Conservation (phyloP, 2,797 vertebrate species). For the Ciconia nigra region DNA sequence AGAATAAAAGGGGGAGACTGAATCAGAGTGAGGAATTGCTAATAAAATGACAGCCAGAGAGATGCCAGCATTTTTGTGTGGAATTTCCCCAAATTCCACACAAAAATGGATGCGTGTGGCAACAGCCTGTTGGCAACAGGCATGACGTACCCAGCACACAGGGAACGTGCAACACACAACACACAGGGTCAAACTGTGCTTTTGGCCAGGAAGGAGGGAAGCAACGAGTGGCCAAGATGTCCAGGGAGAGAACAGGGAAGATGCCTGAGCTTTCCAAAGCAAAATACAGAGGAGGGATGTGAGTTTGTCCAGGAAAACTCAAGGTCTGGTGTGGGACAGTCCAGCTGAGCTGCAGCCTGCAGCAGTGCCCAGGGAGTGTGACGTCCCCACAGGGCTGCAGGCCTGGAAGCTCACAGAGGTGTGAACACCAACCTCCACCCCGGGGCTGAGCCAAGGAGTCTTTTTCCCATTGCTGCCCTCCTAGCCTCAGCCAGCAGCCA, state of each 20-base stretch:
- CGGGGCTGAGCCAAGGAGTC: rapidly evolving
- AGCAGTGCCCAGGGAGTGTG: rapidly evolving
- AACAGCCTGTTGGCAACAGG: rapidly evolving
- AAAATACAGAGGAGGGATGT: not conserved
- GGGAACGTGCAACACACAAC: rapidly evolving
- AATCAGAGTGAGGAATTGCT: not conserved
- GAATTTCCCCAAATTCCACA: not conserved
- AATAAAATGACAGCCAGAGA: not conserved
- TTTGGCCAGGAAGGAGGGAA: not conserved
- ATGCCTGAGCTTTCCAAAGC: not conserved
- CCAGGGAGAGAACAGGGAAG: not conserved
- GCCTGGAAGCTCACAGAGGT: too few species aligned
- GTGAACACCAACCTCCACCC: not conserved
- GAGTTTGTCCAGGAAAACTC: not conserved
- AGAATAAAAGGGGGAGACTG: not conserved
- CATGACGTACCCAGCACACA: rapidly evolving
- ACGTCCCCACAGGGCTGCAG: rapidly evolving
- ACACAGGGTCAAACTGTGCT: not conserved
- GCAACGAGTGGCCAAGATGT: rapidly evolving
- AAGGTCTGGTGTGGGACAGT: too few species aligned
- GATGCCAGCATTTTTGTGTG: not conserved
- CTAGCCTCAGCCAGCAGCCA: not conserved
- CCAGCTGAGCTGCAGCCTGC: rapidly evolving
- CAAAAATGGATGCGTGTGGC: rapidly evolving
- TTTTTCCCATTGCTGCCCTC: not conserved